Evolutionary conservation across 2,113 vertebrate species (phyloP).

Genomic region (Thunnus thynnus): DNA sequence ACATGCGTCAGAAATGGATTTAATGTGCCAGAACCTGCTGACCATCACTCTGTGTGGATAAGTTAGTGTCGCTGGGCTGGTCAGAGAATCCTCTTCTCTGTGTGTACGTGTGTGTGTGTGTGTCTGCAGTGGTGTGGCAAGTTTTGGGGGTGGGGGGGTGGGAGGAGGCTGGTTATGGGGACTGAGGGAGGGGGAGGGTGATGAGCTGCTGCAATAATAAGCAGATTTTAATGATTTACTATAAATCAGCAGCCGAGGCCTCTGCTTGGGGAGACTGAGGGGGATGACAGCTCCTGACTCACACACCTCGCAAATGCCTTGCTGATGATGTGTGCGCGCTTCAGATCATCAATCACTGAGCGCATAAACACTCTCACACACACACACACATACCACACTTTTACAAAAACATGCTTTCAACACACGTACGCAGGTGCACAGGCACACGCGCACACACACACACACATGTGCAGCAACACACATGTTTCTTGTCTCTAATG

Average conservation of each 20-base stretch:
- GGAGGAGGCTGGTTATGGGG: slow-evolving; percentile 58
- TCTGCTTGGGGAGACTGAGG: slow-evolving; percentile 82
- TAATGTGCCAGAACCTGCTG: slow-evolving; percentile 75
- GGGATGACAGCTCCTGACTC: slow-evolving; percentile 85
- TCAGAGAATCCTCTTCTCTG: slow-evolving; percentile 40
- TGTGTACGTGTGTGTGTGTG: slow-evolving; percentile 15
- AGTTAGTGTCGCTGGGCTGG: slow-evolving; percentile 46
- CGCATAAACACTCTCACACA: slow-evolving; percentile 23
- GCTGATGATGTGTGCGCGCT: slow-evolving; percentile 84
- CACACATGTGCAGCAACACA: slow-evolving; percentile 66
- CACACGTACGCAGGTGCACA: slow-evolving; percentile 67
- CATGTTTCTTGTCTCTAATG: slow-evolving; percentile 80
- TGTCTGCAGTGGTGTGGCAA: slow-evolving; percentile 62
- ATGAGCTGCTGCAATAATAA: slow-evolving; percentile 86
- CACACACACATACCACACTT: slow-evolving; percentile 52
- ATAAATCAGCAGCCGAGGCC: slow-evolving; percentile 84
- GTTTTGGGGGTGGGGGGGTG: slow-evolving; percentile 42
- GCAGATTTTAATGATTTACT: slow-evolving; percentile 87
- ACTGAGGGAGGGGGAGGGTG: slow-evolving; percentile 67
- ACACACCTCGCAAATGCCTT: slow-evolving; percentile 84
- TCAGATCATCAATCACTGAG: slow-evolving; percentile 81
- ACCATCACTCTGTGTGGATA: slow-evolving; percentile 64
- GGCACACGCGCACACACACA: slow-evolving; percentile 28
- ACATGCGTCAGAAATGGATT: slow-evolving; percentile 72
- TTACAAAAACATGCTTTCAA: slow-evolving; percentile 75